These are phyloP conservation scores for Ormia ochracea DNA, from an alignment of 2,888 invertebrate species.

Conservation along the genomic window DNA sequence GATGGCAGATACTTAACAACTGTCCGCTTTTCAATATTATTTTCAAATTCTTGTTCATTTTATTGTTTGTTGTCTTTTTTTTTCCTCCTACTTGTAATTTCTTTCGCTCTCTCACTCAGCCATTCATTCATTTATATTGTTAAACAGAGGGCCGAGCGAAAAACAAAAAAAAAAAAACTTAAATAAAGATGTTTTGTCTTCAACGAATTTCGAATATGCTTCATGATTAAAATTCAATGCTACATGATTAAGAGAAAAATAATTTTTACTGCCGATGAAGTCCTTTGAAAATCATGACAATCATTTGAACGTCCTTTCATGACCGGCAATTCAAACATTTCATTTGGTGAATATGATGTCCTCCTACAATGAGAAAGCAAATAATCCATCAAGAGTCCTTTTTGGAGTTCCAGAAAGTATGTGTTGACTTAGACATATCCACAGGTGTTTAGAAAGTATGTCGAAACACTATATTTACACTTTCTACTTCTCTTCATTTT, in stretches of 20 bases:
- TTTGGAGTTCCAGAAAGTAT: too few species aligned
- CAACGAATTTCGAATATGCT: background rate
- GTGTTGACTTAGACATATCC: too few species aligned
- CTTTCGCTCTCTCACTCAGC: constrained; percentile 19
- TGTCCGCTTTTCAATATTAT: constrained; percentile 66
- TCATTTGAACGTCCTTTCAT: too few species aligned
- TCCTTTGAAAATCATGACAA: too few species aligned
- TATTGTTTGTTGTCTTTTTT: constrained; percentile 34
- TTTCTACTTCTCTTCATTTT: too few species aligned
- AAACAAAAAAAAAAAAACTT: background rate
- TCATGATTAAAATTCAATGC: background rate
- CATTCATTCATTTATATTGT: constrained; percentile 37
- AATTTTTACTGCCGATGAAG: too few species aligned
- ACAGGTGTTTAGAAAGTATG: too few species aligned
- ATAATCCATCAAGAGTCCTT: too few species aligned
- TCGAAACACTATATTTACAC: too few species aligned
- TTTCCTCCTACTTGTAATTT: background rate
- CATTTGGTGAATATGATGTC: too few species aligned
- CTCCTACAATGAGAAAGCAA: too few species aligned
- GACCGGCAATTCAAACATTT: too few species aligned
- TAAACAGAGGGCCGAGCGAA: background rate
- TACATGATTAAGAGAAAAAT: background rate
- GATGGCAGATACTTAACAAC: constrained; percentile 67
- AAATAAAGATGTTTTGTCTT: background rate
- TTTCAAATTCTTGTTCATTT: constrained; percentile 46